Conservation (phyloP, 53 echinoderm and acorn worm species). For the Arbacia lixula region DNA sequence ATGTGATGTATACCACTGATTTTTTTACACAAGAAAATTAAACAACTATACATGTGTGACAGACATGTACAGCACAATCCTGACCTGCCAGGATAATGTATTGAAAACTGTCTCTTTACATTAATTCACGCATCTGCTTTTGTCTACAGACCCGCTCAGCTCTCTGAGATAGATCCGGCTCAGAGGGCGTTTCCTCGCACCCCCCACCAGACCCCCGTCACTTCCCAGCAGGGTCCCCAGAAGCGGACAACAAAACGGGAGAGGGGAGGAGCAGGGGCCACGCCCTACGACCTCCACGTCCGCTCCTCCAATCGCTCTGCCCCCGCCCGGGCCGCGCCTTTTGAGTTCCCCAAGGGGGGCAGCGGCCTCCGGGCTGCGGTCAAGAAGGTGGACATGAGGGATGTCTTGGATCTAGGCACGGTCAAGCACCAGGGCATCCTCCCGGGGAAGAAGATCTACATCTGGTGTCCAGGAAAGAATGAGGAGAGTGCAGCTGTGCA, state of each 20-base stretch:
- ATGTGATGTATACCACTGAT: no score
- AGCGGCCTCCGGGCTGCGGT: neutral
- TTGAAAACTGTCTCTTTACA: no score
- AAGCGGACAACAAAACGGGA: no score
- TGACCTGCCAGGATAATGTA: no score
- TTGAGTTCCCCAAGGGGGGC: neutral
- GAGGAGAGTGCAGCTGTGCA: neutral
- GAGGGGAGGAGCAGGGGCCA: no score
- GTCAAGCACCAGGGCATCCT: constrained; percentile 62
- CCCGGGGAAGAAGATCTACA: constrained; percentile 62
- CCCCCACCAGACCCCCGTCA: constrained; percentile 20
- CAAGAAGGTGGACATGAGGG: constrained; percentile 65
- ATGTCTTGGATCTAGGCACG: constrained; percentile 58
- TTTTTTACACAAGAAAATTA: no score
- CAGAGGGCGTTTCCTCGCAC: neutral
- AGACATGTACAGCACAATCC: no score
- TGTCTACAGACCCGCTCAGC: no score
- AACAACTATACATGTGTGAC: no score
- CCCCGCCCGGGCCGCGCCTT: neutral
- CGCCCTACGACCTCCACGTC: no score
- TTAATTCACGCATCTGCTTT: no score
- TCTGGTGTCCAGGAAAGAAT: constrained; percentile 62
- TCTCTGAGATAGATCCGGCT: no score
- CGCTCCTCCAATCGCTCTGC: constrained; percentile 24
- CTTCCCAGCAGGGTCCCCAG: constrained; percentile 14